A percentile compares a stretch with the other conserved stretches of the same genome.
Evolutionary conservation across 2,113 vertebrate species (phyloP).

Genomic region (Dipodomys spectabilis): DNA sequence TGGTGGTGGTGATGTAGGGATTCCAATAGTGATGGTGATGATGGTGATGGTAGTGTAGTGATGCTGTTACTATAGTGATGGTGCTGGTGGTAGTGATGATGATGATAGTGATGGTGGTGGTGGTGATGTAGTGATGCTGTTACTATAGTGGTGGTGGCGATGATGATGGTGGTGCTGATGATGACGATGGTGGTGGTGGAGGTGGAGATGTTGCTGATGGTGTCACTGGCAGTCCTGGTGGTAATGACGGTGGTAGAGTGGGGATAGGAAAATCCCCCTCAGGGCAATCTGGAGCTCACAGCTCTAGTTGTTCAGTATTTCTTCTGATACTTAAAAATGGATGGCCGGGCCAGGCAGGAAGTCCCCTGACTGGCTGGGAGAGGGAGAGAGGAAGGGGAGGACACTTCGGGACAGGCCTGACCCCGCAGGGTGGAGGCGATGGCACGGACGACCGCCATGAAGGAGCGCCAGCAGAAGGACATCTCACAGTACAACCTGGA

Average conservation of each 20-base stretch:
- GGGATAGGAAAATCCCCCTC: neutral
- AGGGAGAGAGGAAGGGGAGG: neutral
- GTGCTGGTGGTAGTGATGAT: too few species aligned
- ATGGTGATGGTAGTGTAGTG: rapidly evolving
- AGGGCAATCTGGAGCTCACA: neutral
- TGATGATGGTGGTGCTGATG: neutral
- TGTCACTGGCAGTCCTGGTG: neutral
- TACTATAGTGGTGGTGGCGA: neutral
- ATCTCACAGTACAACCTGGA: slow-evolving; percentile 77
- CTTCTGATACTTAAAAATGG: neutral
- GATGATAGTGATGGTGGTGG: rapidly evolving
- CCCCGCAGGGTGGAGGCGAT: slow-evolving; percentile 79
- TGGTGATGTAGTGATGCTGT: rapidly evolving
- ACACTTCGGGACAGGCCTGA: neutral
- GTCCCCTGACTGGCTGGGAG: neutral
- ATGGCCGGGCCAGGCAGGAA: neutral
- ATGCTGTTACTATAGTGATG: neutral
- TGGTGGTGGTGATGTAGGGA: rapidly evolving
- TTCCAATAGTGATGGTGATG: rapidly evolving
- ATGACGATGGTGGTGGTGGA: neutral
- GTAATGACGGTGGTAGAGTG: rapidly evolving
- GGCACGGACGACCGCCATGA: slow-evolving; percentile 78
- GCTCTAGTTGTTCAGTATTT: neutral
- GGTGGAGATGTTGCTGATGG: neutral
- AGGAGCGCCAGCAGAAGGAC: slow-evolving; percentile 77